phyloP scores from a whole-genome alignment of 2,797 vertebrate species.

The Darevskia mixta region DNA sequence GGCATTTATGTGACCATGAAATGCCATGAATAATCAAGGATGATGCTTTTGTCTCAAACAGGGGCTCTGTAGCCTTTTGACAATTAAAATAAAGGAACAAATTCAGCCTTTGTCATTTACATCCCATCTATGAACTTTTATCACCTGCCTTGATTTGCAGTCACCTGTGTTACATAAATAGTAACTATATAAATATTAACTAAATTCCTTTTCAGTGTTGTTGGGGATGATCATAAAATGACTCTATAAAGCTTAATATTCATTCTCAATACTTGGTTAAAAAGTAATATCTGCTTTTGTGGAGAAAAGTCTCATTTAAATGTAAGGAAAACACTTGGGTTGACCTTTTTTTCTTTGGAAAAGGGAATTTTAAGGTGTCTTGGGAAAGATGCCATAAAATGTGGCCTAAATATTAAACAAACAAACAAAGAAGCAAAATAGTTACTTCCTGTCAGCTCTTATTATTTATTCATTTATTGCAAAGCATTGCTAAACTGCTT shows the following conservation, averaged over 20 bases:
- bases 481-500: too few species aligned
- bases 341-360: slow-evolving; percentile 9
- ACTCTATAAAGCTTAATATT: not conserved
- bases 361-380: not conserved
- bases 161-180: not conserved
- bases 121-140: not conserved
- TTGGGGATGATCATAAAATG: slow-evolving; percentile 11
- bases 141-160: not conserved
- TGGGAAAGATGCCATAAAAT: too few species aligned
- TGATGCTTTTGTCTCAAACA: slow-evolving; percentile 34
- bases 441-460: slow-evolving; percentile 10
- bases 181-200: too few species aligned
- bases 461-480: too few species aligned
- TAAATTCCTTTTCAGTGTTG: not conserved
- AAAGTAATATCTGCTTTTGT: not conserved
- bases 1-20: slow-evolving; percentile 65
- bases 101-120: not conserved
- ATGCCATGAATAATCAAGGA: slow-evolving; percentile 60
- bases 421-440: too few species aligned
- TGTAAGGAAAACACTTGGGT: slow-evolving; percentile 35
- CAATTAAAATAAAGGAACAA: slow-evolving; percentile 42
- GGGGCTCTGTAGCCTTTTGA: slow-evolving; percentile 40
- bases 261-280: not conserved
- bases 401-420: too few species aligned
- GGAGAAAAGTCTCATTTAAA: not conserved